phyloP scores from a whole-genome alignment of 2,888 invertebrate species.

The Caenorhabditis sp. region DNA sequence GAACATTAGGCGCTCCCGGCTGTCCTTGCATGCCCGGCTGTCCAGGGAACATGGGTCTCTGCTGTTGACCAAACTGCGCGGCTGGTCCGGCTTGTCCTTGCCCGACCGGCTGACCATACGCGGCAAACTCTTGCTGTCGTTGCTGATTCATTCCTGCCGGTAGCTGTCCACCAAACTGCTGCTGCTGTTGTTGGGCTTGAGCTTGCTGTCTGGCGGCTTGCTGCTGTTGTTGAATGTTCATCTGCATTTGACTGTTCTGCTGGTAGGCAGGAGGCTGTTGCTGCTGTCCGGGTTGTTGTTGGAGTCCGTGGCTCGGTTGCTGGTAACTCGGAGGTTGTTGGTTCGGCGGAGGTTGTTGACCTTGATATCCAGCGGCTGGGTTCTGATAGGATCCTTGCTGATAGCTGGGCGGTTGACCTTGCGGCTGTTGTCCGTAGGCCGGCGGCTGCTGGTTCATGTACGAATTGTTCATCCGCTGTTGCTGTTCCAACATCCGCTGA shows the following conservation, averaged over 20 bases:
- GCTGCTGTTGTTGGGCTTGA: slow-evolving; percentile 11
- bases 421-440: slow-evolving; percentile 16
- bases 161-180: not conserved
- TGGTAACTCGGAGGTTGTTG: slow-evolving; percentile 36
- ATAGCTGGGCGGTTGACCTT: slow-evolving; percentile 34
- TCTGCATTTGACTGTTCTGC: slow-evolving; percentile 44
- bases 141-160: slow-evolving; percentile 18
- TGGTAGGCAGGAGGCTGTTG: slow-evolving; percentile 27
- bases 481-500: slow-evolving; percentile 11
- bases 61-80: too few relatives aligned
- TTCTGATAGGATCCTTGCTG: slow-evolving; percentile 38
- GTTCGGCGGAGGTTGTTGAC: slow-evolving; percentile 1
- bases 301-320: slow-evolving; percentile 20
- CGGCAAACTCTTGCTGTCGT: slow-evolving; percentile 6
- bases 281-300: slow-evolving; percentile 23
- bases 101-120: not conserved
- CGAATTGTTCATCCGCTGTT: not conserved
- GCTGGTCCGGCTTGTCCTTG: too few relatives aligned
- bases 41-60: slow-evolving; percentile 3
- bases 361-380: slow-evolving; percentile 13
- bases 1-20: slow-evolving; percentile 2
- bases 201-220: not conserved
- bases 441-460: slow-evolving; percentile 37
- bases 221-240: slow-evolving; percentile 33
- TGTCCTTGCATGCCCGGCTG: slow-evolving; percentile 7